Percentiles rank a stretch among this genome's conserved stretches.
Evolutionary conservation across 2,888 invertebrate genomes (phyloP).

Genomic region (Onchidella celtica): DNA sequence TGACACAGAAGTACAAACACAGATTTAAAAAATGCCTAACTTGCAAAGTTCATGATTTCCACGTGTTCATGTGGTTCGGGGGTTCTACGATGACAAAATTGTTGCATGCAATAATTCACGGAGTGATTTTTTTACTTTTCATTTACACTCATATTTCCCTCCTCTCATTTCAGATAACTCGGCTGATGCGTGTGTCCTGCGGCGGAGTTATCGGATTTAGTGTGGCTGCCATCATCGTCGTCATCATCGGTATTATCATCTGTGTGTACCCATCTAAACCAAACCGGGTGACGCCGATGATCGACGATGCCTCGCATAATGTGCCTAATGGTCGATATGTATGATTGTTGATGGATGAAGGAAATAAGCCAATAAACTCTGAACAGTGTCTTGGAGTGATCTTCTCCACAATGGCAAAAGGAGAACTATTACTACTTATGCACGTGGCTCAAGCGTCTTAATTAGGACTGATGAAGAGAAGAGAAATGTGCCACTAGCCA

Average conservation of each 20-base stretch:
- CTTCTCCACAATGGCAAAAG: neutral
- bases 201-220: constrained; percentile 65
- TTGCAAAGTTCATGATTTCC: no score
- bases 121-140: no score
- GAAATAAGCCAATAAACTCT: neutral
- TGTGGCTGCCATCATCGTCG: constrained; percentile 55
- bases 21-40: no score
- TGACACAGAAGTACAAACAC: no score
- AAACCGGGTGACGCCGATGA: constrained; percentile 43
- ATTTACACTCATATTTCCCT: no score
- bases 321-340: constrained; percentile 11
- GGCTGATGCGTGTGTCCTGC: constrained; percentile 64
- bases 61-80: no score
- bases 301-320: constrained; percentile 41
- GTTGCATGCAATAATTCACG: no score
- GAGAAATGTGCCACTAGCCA: no score
- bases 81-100: no score
- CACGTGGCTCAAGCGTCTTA: no score
- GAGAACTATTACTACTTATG: no score
- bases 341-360: neutral
- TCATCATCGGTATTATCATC: constrained; percentile 45
- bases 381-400: neutral
- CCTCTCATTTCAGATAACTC: constrained; percentile 60
- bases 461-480: no score
- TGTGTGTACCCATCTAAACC: constrained; percentile 49